Percentiles rank a stretch among this genome's conserved stretches.
These are phyloP conservation scores for Meteorus sp. DNA, from an alignment of 1,140 invertebrate species.

Conservation along the genomic window DNA sequence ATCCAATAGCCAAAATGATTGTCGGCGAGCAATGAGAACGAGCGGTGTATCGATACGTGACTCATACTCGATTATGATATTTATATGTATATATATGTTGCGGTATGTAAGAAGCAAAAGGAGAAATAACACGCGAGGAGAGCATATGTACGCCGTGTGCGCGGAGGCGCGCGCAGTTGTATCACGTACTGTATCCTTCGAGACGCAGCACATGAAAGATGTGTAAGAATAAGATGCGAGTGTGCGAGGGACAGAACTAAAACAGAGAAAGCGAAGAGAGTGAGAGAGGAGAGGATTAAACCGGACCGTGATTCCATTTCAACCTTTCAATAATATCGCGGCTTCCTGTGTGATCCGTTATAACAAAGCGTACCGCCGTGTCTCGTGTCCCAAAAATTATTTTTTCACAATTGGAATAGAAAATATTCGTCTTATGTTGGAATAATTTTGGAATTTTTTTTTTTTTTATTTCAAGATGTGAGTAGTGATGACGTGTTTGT, in stretches of 20 bases:
- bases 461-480: too few species aligned
- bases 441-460: not conserved
- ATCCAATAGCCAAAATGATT: conserved; percentile 24
- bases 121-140: too few species aligned
- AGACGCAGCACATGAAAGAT: not conserved
- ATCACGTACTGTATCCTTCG: conserved; percentile 11
- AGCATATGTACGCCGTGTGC: conserved; percentile 16
- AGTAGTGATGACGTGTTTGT: too few species aligned
- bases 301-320: conserved; percentile 22
- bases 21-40: conserved; percentile 20
- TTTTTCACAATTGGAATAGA: not conserved
- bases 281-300: conserved; percentile 11
- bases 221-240: not conserved
- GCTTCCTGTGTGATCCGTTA: conserved; percentile 18
- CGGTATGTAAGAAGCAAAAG: not conserved
- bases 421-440: not conserved
- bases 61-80: conserved; percentile 6
- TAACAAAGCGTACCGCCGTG: conserved; percentile 5
- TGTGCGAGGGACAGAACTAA: not conserved
- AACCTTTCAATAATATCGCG: conserved; percentile 21
- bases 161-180: conserved; percentile 18
- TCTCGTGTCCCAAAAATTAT: not conserved
- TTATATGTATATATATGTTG: conserved; percentile 5
- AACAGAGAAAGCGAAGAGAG: not conserved
- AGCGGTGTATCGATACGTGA: conserved; percentile 23